Conservation (phyloP, 2,888 invertebrate genomes). For the Aphrophora alni region DNA sequence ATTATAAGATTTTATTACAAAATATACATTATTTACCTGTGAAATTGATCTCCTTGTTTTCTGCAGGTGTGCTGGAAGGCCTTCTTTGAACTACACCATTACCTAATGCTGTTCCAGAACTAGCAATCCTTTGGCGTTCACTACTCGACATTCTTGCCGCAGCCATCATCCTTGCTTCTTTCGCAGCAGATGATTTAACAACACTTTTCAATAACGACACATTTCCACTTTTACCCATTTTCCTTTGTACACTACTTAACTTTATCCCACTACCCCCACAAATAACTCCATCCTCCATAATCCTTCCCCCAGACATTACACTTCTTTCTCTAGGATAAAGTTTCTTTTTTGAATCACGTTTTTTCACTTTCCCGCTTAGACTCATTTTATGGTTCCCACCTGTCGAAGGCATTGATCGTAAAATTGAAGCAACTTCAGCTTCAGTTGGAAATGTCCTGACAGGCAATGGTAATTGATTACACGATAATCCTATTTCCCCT, state of each 20-base stretch:
- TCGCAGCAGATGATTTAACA: conserved; percentile 54
- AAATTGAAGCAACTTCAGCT: conserved; percentile 53
- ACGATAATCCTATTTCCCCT: conserved; percentile 44
- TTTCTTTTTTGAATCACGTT: conserved; percentile 67
- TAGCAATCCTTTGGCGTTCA: conserved; percentile 30
- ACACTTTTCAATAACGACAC: conserved; percentile 46
- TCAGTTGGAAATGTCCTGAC: conserved; percentile 50
- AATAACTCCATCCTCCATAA: conserved; percentile 56
- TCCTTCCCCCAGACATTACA: conserved; percentile 58
- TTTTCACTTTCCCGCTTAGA: conserved; percentile 56
- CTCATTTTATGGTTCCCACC: conserved; percentile 49
- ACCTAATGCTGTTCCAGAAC: conserved; percentile 20
- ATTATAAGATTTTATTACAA: too few species aligned
- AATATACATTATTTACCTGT: conserved; percentile 22
- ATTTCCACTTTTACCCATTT: conserved; percentile 36
- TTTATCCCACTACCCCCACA: conserved; percentile 43
- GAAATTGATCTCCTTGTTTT: conserved; percentile 32
- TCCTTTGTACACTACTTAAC: conserved; percentile 33
- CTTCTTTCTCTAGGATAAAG: conserved; percentile 58
- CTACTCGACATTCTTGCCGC: conserved; percentile 34
- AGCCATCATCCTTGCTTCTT: conserved; percentile 50
- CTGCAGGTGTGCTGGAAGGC: conserved; percentile 27
- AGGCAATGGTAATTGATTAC: conserved; percentile 27
- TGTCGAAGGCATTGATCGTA: conserved; percentile 50
- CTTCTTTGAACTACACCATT: conserved; percentile 36